Percentiles rank a stretch among this genome's conserved stretches.
Conservation (phyloP, 2,797 vertebrate genomes). For the Hemibagrus guttatus region DNA sequence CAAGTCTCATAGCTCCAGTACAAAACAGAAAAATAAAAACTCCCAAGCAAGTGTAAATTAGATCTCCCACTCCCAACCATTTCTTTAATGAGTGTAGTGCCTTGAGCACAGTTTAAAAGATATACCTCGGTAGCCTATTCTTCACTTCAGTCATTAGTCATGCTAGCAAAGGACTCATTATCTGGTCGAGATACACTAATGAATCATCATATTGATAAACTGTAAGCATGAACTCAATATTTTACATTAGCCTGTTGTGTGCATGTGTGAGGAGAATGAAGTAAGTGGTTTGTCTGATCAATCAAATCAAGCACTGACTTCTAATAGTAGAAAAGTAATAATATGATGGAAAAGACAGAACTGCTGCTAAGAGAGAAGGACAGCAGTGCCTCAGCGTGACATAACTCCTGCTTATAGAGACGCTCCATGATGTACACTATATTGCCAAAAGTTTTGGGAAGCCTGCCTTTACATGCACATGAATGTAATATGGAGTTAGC, state of each 20-base stretch:
- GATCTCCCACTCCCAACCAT: background rate
- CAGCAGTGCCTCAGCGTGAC: constrained; percentile 21
- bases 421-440: no score
- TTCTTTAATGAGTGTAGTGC: constrained; percentile 5
- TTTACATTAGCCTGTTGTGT: constrained; percentile 20
- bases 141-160: constrained; percentile 3
- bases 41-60: background rate
- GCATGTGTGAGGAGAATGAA: constrained; percentile 13
- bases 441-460: no score
- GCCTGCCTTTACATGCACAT: no score
- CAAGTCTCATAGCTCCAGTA: background rate
- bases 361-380: constrained; percentile 55
- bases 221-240: constrained; percentile 15
- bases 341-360: constrained; percentile 55
- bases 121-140: background rate
- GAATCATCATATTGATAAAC: constrained; percentile 31
- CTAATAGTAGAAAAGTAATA: constrained; percentile 67
- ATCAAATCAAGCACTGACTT: constrained; percentile 54
- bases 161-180: background rate
- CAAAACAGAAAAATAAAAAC: constrained; percentile 4
- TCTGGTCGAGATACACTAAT: background rate
- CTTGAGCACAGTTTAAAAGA: background rate
- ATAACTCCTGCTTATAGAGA: constrained; percentile 1
- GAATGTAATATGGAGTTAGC: no score
- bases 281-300: constrained; percentile 41